These are phyloP conservation scores for Zosterops hypoxanthus DNA, from an alignment of 2,113 vertebrate genomes.

Conservation along the genomic window DNA sequence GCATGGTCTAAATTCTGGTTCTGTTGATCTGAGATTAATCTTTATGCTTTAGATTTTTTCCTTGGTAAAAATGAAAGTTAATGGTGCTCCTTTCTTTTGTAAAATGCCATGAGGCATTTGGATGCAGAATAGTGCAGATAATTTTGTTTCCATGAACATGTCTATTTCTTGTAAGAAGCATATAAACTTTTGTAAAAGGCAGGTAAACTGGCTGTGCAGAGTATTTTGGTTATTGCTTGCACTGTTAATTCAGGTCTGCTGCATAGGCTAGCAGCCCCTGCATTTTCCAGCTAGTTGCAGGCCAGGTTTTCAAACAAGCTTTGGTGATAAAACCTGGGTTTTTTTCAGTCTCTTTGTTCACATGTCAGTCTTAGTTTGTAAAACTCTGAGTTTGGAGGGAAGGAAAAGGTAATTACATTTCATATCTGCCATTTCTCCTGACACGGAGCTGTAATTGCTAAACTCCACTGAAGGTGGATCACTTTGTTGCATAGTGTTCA, in stretches of 20 bases:
- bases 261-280: not conserved
- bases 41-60: not conserved
- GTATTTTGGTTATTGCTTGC: not conserved
- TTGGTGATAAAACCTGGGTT: constrained; percentile 6
- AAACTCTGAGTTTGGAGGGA: constrained; percentile 47
- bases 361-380: constrained; percentile 71
- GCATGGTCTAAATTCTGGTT: not conserved
- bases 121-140: not conserved
- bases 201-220: not conserved
- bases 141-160: not conserved
- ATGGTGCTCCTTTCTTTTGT: not conserved
- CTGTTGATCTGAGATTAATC: not conserved
- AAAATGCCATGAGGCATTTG: not conserved
- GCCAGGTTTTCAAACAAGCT: constrained; percentile 3
- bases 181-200: not conserved
- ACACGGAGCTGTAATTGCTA: not conserved
- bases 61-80: not conserved
- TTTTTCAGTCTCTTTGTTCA: constrained; percentile 53
- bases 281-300: constrained; percentile 9
- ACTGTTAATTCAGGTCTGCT: not conserved
- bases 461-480: not conserved
- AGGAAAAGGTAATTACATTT: constrained; percentile 47
- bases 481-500: not conserved
- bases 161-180: not conserved
- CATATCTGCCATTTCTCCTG: constrained; percentile 50